Evolutionary conservation across 2,113 vertebrate species (phyloP).

Genomic region (Pomatorhinus ruficollis): DNA sequence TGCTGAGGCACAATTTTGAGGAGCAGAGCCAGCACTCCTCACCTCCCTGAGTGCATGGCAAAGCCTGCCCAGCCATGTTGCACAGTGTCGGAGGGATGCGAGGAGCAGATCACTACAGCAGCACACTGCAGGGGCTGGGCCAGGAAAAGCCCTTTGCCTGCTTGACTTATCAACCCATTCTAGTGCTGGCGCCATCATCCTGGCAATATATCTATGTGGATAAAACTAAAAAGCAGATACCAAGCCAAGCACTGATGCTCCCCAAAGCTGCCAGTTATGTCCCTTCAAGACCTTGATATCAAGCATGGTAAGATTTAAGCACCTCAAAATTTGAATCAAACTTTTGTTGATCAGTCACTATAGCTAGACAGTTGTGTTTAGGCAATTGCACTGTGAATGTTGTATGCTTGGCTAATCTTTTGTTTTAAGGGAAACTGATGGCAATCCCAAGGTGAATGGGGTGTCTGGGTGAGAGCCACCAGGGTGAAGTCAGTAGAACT

Average conservation of each 20-base stretch:
- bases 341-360: neutral
- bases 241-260: neutral
- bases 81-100: rapidly evolving
- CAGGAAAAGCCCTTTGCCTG: neutral
- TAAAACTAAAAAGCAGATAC: neutral
- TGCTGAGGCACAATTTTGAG: rapidly evolving
- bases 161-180: neutral
- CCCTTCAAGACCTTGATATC: neutral
- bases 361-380: neutral
- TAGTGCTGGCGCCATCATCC: too few relatives aligned
- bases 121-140: rapidly evolving
- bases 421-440: neutral
- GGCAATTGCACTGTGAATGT: neutral
- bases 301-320: rapidly evolving
- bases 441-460: neutral
- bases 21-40: neutral
- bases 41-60: rapidly evolving
- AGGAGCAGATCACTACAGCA: rapidly evolving
- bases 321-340: neutral
- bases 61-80: rapidly evolving
- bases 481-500: neutral
- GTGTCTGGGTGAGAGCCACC: neutral
- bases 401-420: neutral
- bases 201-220: rapidly evolving
- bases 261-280: neutral